phyloP scores from a whole-genome alignment of 2,113 vertebrate species.

The Spea bombifrons region DNA sequence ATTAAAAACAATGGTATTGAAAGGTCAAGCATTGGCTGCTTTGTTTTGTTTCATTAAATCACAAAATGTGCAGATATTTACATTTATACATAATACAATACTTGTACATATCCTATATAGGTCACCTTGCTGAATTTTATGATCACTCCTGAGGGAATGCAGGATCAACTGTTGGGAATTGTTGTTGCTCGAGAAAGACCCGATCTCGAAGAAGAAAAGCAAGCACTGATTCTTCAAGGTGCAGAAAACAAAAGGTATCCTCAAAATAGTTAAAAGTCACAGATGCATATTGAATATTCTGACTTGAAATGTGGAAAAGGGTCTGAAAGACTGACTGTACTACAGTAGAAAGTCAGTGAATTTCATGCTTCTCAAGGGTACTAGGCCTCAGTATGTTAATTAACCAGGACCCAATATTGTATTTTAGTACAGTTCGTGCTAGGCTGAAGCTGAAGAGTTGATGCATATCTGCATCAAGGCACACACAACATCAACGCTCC shows the following conservation, averaged over 20 bases:
- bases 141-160: slow-evolving; percentile 87
- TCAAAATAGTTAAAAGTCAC: no score
- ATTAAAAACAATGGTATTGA: slow-evolving; percentile 34
- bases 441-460: no score
- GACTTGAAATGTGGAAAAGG: no score
- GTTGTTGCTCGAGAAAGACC: slow-evolving; percentile 85
- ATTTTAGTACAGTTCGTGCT: no score
- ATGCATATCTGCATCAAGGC: no score
- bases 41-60: slow-evolving; percentile 23
- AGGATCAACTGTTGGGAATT: slow-evolving; percentile 87
- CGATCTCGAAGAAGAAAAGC: slow-evolving; percentile 87
- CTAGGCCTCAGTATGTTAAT: no score
- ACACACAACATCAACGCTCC: no score
- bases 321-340: no score
- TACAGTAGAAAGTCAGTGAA: no score
- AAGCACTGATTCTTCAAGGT: slow-evolving; percentile 82
- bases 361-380: no score
- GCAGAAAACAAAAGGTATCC: slow-evolving; percentile 85
- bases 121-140: slow-evolving; percentile 89
- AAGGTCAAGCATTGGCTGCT: slow-evolving; percentile 25
- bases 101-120: slow-evolving; percentile 55
- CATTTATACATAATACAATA: neutral
- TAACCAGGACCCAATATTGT: no score
- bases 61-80: slow-evolving; percentile 15
- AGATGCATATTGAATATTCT: no score